A percentile compares a stretch with the other conserved stretches of the same genome.
These are phyloP conservation scores for Amazona finschi DNA, from an alignment of 2,797 vertebrate genomes.

Conservation along the genomic window DNA sequence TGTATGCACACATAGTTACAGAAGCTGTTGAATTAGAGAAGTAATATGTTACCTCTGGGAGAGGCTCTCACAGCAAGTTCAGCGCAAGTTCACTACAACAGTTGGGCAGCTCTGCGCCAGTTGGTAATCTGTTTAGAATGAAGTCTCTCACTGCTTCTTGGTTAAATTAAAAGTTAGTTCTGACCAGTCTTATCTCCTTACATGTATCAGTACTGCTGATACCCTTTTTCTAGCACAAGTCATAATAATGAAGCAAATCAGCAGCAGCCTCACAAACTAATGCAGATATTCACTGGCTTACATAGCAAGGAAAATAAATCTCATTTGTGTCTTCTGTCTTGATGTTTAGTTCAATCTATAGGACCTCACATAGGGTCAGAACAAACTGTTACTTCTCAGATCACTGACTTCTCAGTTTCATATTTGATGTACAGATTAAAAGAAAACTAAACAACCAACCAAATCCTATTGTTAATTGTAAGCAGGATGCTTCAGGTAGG, in stretches of 20 bases:
- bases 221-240: neutral
- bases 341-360: neutral
- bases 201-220: neutral
- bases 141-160: neutral
- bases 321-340: neutral
- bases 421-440: neutral
- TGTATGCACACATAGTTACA: neutral
- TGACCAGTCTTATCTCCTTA: neutral
- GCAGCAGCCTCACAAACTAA: neutral
- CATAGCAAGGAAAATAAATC: neutral
- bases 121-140: neutral
- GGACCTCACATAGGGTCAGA: neutral
- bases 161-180: slow-evolving; percentile 39
- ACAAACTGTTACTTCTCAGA: neutral
- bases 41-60: neutral
- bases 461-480: neutral
- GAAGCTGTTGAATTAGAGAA: slow-evolving; percentile 3
- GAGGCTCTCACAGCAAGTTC: neutral
- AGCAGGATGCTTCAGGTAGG: neutral
- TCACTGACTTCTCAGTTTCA: neutral
- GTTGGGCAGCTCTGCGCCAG: neutral
- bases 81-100: neutral
- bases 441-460: neutral
- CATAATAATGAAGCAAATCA: neutral
- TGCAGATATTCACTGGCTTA: neutral